Evolutionary conservation across 1,140 invertebrate species (phyloP).

Genomic region (Atopsyche davidsoni): DNA sequence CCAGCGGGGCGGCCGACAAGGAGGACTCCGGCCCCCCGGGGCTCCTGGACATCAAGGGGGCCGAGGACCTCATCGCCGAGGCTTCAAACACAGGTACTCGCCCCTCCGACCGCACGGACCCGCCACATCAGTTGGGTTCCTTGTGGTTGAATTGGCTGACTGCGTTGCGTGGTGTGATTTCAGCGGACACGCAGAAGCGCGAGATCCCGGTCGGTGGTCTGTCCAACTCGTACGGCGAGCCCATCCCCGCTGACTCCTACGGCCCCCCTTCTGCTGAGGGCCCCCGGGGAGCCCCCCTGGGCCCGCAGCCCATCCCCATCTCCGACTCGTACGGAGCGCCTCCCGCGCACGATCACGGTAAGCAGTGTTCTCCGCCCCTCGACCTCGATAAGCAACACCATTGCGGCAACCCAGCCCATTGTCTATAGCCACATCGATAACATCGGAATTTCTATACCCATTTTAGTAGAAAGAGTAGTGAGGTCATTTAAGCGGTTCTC

Average conservation of each 20-base stretch:
- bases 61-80: slow-evolving; percentile 38
- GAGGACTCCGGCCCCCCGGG: slow-evolving; percentile 32
- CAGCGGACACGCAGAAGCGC: slow-evolving; percentile 46
- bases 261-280: slow-evolving; percentile 35
- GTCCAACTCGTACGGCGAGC: slow-evolving; percentile 48
- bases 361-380: neutral
- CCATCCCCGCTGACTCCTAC: slow-evolving; percentile 41
- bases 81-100: slow-evolving; percentile 36
- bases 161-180: too few species aligned
- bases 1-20: slow-evolving; percentile 61
- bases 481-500: too few species aligned
- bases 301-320: slow-evolving; percentile 26
- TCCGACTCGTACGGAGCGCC: slow-evolving; percentile 36
- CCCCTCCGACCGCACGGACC: neutral
- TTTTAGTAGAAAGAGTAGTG: too few species aligned
- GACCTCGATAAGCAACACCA: neutral
- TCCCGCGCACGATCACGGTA: slow-evolving; percentile 20
- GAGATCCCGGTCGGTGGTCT: slow-evolving; percentile 40
- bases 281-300: slow-evolving; percentile 1
- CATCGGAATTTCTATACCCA: too few species aligned
- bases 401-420: too few species aligned
- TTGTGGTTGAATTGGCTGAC: too few species aligned
- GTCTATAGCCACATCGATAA: too few species aligned
- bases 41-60: slow-evolving; percentile 36
- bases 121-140: neutral